Evolutionary conservation across 1,140 invertebrate species (phyloP), one percentile per base, ranked within the genome.

Genomic region (Lysiphlebus fabarum): DNA sequence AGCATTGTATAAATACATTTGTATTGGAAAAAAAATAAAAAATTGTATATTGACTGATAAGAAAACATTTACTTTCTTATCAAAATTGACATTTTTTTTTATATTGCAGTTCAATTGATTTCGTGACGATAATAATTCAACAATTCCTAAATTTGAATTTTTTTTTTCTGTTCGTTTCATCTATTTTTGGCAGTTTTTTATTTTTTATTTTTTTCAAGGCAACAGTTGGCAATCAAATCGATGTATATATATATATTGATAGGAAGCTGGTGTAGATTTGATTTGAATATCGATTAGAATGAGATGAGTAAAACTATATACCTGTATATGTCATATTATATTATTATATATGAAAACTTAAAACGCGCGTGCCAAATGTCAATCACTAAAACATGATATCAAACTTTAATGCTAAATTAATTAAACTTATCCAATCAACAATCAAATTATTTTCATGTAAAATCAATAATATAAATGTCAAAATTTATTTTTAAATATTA

Each of bases 261-360:
- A 34, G 38, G n/a, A 26, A 33, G 51, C 38, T n/a, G 38, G n/a
- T 10, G 38, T 9, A 9, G 26, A 54, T 38, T 42, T 7, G 51
- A 54, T 54, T 56, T 47, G 53, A 55, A 55, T 55, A 55, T 55
- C 53, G 53, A 55, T 55, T 41, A 45, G 53, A 45, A 26, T 26
- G 17, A 26, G 17, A 26, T 26, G 49, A 37, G 14, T 51, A 38
- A 51, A 12, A 51, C 38, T 51, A 51, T 51, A 51, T 49, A 11
- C 47, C 12, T 41, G 12, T 26, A 8, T 14, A 42, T 9, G 11
- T 33, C 5, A n/a, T 36, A 37, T 12, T 3, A 4, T n/a, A n/a
- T n/a, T n/a, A n/a, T n/a, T n/a, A n/a, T n/a, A n/a, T n/a, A n/a
- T n/a, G n/a, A n/a, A n/a, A n/a, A 49, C 26, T 34, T 49, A 4